Evolutionary conservation across 2,797 vertebrate genomes (phyloP), one percentile per base, ranked within the genome.

Genomic region (Pseudochirops cupreus): DNA sequence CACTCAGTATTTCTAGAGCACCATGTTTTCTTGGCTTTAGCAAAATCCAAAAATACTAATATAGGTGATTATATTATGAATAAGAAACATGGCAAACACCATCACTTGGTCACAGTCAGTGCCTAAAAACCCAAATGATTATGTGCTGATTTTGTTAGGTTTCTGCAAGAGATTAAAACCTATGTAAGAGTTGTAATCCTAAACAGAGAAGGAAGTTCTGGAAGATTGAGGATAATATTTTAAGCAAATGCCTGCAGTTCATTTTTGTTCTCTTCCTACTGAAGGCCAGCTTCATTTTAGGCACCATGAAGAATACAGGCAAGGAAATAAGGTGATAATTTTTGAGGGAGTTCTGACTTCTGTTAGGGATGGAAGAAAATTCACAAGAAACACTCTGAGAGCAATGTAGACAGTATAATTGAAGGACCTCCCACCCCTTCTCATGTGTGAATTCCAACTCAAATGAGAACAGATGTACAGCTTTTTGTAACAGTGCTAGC

Each of bases 41-140:
- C 92, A 96, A 95, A 97, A 95, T 31, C 53, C 97, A 94, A 95
- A 93, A 67, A 96, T 92, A 94, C 97, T 95, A 95, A 90, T 90
- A 96, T 67, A 92, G 90, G 94, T 57, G 39, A 95, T 93, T 97
- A 55, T 50, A 67, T 97, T 96, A 92, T 96, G 50, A 94, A 95
- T 95, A 97, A 96, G 95, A 95, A 97, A 92, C 29, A 95, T 94
- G 96, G 89, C 54, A 89, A 95, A 89, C 21, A 29, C 91, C 54
- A 96, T 82, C 62, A 93, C 54, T 97, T 96, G 95, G 92, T 96
- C 97, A 95, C 94, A 95, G 92, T 55, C 91, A 90, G 95, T 92
- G 92, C 91, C 92, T 95, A 93, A 97, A 96, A 96, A 96, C 96
- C 96, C 91, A 92, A 97, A 96, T 95, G 96, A 96, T 93, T 96